Conservation (phyloP, 2,888 invertebrate species). For the Lasioglossum zephyrum region DNA sequence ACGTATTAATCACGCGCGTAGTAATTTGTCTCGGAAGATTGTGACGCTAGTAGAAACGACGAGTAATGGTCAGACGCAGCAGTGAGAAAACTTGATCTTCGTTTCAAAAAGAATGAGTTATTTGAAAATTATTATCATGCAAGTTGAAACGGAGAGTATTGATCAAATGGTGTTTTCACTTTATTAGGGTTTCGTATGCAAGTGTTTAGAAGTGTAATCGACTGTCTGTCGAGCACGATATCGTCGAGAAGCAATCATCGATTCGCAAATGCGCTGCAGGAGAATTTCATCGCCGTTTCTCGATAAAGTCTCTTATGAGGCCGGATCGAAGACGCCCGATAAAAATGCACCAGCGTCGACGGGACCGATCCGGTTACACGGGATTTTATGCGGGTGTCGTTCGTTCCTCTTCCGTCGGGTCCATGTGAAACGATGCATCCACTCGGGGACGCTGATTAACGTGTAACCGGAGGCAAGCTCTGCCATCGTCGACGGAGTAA, state of each 20-base stretch:
- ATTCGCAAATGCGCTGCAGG: constrained; percentile 50
- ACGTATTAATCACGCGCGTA: not conserved
- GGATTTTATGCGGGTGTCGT: constrained; percentile 31
- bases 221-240: constrained; percentile 45
- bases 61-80: not conserved
- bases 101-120: not conserved
- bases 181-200: not conserved
- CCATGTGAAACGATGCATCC: not conserved
- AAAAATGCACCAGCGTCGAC: constrained; percentile 24
- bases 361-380: constrained; percentile 16
- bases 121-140: not conserved
- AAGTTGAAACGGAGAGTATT: not conserved
- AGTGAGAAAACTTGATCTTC: not conserved
- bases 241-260: constrained; percentile 53
- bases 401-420: constrained; percentile 3
- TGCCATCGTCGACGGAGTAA: not conserved
- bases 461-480: not conserved
- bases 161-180: not conserved
- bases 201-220: not conserved
- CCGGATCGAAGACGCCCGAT: constrained; percentile 33
- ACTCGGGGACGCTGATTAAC: not conserved
- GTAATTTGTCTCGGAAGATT: not conserved
- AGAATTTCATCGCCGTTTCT: constrained; percentile 32
- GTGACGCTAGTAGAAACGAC: not conserved
- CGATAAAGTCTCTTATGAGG: constrained; percentile 51